Evolutionary conservation across 2,113 vertebrate genomes (phyloP), one percentile per base, ranked within the genome.

Genomic region (Platysteira castanea): DNA sequence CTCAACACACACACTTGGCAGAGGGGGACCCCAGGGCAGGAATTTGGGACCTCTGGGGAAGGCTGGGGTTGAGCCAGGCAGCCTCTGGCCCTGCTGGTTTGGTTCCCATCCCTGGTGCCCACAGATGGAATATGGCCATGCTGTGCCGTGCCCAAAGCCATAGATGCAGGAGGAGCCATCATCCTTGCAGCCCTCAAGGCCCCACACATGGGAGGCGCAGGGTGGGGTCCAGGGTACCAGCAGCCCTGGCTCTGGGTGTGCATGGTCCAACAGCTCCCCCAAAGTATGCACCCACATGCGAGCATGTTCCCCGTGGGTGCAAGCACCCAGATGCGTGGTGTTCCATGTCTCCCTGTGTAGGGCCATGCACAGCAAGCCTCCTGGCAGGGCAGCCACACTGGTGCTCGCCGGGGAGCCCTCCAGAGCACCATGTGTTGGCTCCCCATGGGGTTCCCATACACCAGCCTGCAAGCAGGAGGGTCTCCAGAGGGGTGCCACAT

Each of bases 131-230:
- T 30, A 21, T 1, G 28, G 86, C 77, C 61, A 10, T 42, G 81
- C 44, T 8, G 3, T 1, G 8, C 46, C 11, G 0, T 61, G 91
- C 86, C 80, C 90, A 92, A 96, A 96, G 95, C 94, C 96, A 96
- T 94, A 95, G 76, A 56, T 60, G 91, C 80, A 78, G 93, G 64
- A 90, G 47, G 76, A 93, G 59, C 88, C 90, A 90, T 70, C 47
- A 26, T 52, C 60, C 81, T 80, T n/a, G 31, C 69, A 63, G 37
- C 37, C 56, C n/a, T 65, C 17, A 21, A 54, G 44, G 61, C 30
- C 47, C 53, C 47, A 75, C 30, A 24, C 2, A 1, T 9, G 49
- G 53, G 63, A 74, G 30, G 42, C 0, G 0, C 50, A 37, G 73
- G 68, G 33, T 56, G 59, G 39, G 35, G 65, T 57, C 50, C 7